A percentile compares a stretch with the other conserved stretches of the same genome.
Evolutionary conservation across 2,113 vertebrate species (phyloP).

Genomic region (Proterorhinus semilunaris): DNA sequence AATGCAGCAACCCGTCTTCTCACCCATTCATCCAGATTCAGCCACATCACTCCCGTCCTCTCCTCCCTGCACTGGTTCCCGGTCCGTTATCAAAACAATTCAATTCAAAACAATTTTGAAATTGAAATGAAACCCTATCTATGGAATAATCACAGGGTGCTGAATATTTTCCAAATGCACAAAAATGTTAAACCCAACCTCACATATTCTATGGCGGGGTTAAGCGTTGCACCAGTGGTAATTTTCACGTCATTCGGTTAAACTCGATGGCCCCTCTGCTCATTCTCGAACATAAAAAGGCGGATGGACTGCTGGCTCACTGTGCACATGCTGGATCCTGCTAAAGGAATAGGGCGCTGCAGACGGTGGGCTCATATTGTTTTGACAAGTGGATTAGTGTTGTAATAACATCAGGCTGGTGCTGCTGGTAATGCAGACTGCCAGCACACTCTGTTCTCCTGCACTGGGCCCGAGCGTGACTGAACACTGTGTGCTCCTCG

Average conservation of each 20-base stretch:
- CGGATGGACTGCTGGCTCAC: slow-evolving; percentile 14
- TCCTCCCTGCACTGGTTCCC: no score
- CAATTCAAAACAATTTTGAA: no score
- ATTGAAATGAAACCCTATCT: no score
- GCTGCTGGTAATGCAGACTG: slow-evolving; percentile 60
- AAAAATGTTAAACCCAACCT: not conserved
- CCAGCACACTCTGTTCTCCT: slow-evolving; percentile 57
- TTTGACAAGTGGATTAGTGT: slow-evolving; percentile 69
- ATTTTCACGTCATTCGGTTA: slow-evolving; percentile 21
- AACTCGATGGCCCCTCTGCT: slow-evolving; percentile 22
- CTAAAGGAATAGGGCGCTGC: slow-evolving; percentile 45
- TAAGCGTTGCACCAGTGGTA: not conserved
- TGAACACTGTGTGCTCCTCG: slow-evolving; percentile 23
- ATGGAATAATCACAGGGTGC: no score
- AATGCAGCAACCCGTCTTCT: no score
- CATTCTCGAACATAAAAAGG: not conserved
- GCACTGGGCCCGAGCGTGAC: slow-evolving; percentile 14
- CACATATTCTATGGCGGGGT: not conserved
- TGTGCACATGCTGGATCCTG: slow-evolving; percentile 38
- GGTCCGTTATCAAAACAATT: no score
- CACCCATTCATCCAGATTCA: no score
- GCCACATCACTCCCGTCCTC: no score
- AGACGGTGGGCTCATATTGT: slow-evolving; percentile 61
- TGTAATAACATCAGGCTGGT: slow-evolving; percentile 62
- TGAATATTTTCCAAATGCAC: no score